Evolutionary conservation across 1,140 invertebrate species (phyloP), one percentile per base, ranked within the genome.

Genomic region (Rhagoletis pomonella): DNA sequence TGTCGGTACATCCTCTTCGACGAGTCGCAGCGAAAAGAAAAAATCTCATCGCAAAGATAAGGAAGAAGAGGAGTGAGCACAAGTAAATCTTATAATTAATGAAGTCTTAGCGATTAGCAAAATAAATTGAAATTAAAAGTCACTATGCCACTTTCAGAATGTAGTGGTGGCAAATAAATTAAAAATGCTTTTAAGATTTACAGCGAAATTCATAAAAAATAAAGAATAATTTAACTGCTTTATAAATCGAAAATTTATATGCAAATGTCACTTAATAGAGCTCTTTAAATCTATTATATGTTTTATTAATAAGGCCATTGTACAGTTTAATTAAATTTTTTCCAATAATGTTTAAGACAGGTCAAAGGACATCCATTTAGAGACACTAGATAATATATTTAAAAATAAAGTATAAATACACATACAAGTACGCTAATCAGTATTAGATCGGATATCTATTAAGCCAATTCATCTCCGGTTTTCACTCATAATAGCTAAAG

Each of bases 11-110:
- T 88, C 90, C 12, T 90, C 90, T 12, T 90, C 90, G 17, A 58
- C 88, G 64, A 91, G 90, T 89, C 91, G 91, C 55, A 93, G 93
- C 88, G 93, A 94, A 62, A 96, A 96, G 91, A 96, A 96, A 93
- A 96, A 96, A 93, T 95, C 94, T 0, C 93, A 95, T 89, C 94
- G 94, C 64, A 94, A 95, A 42, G 95, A 95, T 12, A 95, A 95
- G 88, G 94, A 95, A 87, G 94, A 95, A n/a, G 94, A 94, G 77
- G 94, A 95, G 67, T 88, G 65, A 87, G 47, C 2, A 50, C 50
- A 86, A 65, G 64, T 10, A 39, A 1, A 55, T n/a, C 0, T 9
- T 42, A 6, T 42, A 85, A 1, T 10, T 58, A 55, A 10, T 10
- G 42, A 47, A 44, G 67, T 47, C 42, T 73, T 73, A 73, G 50